Conservation (phyloP, 1,140 invertebrate genomes). For the Stegodyphus mimosarum region DNA sequence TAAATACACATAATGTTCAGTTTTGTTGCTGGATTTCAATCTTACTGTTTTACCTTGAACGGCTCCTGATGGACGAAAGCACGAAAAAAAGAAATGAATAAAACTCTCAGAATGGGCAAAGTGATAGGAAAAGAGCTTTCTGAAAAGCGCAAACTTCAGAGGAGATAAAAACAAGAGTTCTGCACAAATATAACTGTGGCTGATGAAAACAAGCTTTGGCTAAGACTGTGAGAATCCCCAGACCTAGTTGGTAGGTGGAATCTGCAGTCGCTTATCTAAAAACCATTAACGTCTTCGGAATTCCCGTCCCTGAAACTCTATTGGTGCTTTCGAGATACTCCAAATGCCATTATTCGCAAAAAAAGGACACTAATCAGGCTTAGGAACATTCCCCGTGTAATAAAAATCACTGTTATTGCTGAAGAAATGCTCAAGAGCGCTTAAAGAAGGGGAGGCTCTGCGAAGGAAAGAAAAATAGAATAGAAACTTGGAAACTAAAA, state of each 20-base stretch:
- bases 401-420: conserved; percentile 59
- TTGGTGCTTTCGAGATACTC: conserved; percentile 37
- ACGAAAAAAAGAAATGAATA: too few relatives aligned
- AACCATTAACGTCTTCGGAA: conserved; percentile 45
- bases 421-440: conserved; percentile 44
- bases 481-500: neutral
- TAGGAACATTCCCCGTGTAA: conserved; percentile 39
- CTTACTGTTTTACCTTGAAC: too few relatives aligned
- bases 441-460: conserved; percentile 9
- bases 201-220: conserved; percentile 30
- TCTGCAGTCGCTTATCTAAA: conserved; percentile 42
- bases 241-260: conserved; percentile 39
- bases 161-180: conserved; percentile 38
- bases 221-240: conserved; percentile 44
- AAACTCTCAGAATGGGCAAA: too few relatives aligned
- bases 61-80: too few relatives aligned
- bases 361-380: conserved; percentile 57
- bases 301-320: conserved; percentile 34
- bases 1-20: too few relatives aligned
- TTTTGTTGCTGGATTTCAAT: too few relatives aligned
- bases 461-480: neutral
- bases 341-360: conserved; percentile 55
- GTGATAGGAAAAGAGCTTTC: too few relatives aligned
- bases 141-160: too few relatives aligned
- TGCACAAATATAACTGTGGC: conserved; percentile 33